These are phyloP conservation scores for Archips xylosteana DNA, from an alignment of 2,888 invertebrate genomes.

Conservation along the genomic window DNA sequence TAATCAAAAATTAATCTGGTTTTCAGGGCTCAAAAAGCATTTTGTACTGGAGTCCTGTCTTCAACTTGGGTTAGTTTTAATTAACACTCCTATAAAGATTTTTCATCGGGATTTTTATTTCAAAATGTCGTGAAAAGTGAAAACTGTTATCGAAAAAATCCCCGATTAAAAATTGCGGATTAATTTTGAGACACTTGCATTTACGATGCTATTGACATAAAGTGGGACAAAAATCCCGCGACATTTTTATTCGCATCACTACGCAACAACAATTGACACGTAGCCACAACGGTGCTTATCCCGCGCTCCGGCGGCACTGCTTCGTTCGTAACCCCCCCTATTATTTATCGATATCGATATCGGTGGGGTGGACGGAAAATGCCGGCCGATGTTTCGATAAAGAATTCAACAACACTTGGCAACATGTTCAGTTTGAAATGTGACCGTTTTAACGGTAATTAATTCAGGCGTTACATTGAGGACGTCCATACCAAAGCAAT, in stretches of 20 bases:
- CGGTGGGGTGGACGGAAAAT: background rate
- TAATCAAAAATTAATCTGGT: too few relatives aligned
- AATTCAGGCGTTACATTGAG: background rate
- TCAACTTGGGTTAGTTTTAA: too few relatives aligned
- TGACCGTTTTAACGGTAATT: background rate
- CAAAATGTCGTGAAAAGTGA: too few relatives aligned
- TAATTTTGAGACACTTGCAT: background rate
- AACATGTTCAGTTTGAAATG: background rate
- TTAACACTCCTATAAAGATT: too few relatives aligned
- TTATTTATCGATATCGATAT: slow-evolving; percentile 8
- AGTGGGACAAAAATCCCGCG: background rate
- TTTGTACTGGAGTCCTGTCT: too few relatives aligned
- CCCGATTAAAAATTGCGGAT: too few relatives aligned
- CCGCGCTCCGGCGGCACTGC: background rate
- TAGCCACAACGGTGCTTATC: slow-evolving; percentile 14
- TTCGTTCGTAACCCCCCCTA: background rate
- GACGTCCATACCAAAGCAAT: too few relatives aligned
- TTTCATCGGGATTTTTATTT: too few relatives aligned
- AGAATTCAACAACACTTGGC: background rate
- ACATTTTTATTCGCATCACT: slow-evolving; percentile 25
- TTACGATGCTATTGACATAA: background rate
- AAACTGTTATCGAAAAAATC: too few relatives aligned
- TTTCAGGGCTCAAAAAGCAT: too few relatives aligned
- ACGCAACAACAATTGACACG: slow-evolving; percentile 30
- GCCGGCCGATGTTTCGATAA: background rate